Evolutionary conservation across 2,113 vertebrate species (phyloP), one percentile per base, ranked within the genome.

Genomic region (Prinia subflava): DNA sequence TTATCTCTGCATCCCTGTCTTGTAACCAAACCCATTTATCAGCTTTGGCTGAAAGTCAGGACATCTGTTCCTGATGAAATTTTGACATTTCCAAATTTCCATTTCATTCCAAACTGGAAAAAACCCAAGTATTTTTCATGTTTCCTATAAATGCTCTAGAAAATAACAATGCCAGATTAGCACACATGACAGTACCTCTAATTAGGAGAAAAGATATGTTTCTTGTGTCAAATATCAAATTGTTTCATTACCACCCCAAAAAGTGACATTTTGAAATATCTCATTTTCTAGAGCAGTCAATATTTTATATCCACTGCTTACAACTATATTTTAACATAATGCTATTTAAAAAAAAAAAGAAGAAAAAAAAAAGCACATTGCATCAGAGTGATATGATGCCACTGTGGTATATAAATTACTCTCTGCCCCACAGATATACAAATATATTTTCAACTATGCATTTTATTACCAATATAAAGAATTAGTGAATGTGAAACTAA

Each of bases 81-180:
- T 83, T 83, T 94, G 86, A 93, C 89, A 95, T 96, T 96, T 96
- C 59, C 47, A 70, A 76, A 79, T 92, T 93, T 78, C n/a, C 24
- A 35, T 47, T 96, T 93, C 64, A 70, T 88, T 88, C 71, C 64
- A 92, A 96, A 63, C 22, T 89, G 92, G 91, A 94, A 89, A 39
- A 75, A 93, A 94, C 8, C 15, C 46, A 80, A 90, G 1, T 70
- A 90, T 83, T 93, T 93, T 88, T 86, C 76, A 67, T 31, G 70
- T 90, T 88, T 90, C 68, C 47, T 83, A 39, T 22, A 89, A 93
- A 80, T 59, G 50, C 35, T 63, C 55, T 55, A 92, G 59, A 86
- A 96, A 95, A 80, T 33, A 90, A 90, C 28, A 86, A 73, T 81
- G 90, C 55, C 64, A 86, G 41, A 46, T 88, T 69, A 88, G 42